Evolutionary conservation across 2,888 invertebrate species (phyloP), one percentile per base, ranked within the genome.

Genomic region (Pediacus dermestoides): DNA sequence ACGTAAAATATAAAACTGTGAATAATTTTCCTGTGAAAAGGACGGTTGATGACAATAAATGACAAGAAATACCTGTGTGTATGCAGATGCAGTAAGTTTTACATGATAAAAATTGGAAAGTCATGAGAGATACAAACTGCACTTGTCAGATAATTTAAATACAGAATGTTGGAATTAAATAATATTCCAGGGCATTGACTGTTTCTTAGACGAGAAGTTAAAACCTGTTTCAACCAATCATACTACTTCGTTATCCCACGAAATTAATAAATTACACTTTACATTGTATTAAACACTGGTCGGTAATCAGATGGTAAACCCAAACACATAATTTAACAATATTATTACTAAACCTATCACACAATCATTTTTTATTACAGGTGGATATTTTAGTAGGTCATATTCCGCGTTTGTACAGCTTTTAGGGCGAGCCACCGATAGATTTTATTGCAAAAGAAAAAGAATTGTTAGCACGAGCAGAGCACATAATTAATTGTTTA

Each of bases 121-220:
- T 42, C 39, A 37, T 43, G 46, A 46, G 48, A 50, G 49, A 54
- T 48, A 50, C 48, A 49, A 57, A 57, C 53, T 57, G 57, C 60
- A 60, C 59, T 60, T 57, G 57, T 58, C 56, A 50, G 53, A 56
- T 60, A 50, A 63, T 63, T 63, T 62, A 61, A 62, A 63, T 64
- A 61, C 60, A 56, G 57, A 60, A 62, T 57, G 56, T 50, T 54
- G 56, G 60, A 62, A 63, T 60, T 62, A 62, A 62, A 64, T 63
- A 62, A 61, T 64, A 61, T 61, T 54, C 53, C 52, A 46, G 63
- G 63, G 61, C 63, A 63, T 58, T 63, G 64, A 64, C 63, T 64
- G 61, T 49, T 52, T 55, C 56, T 55, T 52, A 50, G 51, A 50
- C 52, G 48, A 54, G 53, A 46, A 54, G 53, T 49, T 50, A 48